These are phyloP conservation scores for Botia kubotai DNA, from an alignment of 2,797 vertebrate species.

Conservation along the genomic window DNA sequence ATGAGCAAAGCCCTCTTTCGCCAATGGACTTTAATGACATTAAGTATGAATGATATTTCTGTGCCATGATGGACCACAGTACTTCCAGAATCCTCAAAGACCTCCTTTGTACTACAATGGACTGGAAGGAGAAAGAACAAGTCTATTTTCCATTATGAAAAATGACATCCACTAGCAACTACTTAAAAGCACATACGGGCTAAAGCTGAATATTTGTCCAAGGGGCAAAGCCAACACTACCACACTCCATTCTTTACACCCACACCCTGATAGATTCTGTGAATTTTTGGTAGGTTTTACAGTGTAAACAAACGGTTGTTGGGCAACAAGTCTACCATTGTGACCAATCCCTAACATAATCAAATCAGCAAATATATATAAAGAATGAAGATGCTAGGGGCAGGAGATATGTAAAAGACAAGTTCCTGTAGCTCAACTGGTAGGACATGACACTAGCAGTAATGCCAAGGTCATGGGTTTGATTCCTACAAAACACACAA, in stretches of 20 bases:
- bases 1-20: background rate
- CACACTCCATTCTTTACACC: background rate
- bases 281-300: background rate
- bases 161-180: background rate
- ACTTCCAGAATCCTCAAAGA: slow-evolving; percentile 26
- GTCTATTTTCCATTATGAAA: background rate
- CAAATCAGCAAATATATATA: background rate
- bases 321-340: too few relatives aligned
- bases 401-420: background rate
- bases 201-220: background rate
- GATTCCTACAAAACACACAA: background rate
- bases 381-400: background rate
- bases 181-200: background rate
- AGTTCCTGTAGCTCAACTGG: background rate
- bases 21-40: slow-evolving; percentile 23
- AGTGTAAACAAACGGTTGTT: too few relatives aligned
- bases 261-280: background rate
- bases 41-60: slow-evolving; percentile 3
- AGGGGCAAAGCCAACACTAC: background rate
- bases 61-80: background rate
- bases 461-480: background rate
- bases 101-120: background rate
- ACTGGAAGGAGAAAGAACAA: background rate
- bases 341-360: too few relatives aligned
- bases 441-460: background rate